These are phyloP conservation scores for Heliocidaris tuberculata DNA, from an alignment of 35 echinoderm and acorn worm species.

Conservation along the genomic window DNA sequence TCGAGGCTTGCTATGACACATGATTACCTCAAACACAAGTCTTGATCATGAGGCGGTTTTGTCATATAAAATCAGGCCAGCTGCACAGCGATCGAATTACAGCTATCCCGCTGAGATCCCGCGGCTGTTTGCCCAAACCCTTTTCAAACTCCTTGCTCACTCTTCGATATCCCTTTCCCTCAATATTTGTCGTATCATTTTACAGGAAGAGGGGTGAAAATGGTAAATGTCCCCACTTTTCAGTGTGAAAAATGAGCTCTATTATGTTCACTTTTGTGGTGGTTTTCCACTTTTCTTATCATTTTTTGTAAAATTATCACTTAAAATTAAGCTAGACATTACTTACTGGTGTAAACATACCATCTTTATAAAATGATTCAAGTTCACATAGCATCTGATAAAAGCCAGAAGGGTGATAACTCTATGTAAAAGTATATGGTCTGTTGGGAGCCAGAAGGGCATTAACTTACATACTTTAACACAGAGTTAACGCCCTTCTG, in stretches of 20 bases:
- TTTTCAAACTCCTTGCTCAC: neutral
- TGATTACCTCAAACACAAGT: neutral
- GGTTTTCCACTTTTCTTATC: neutral
- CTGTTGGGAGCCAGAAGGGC: no score
- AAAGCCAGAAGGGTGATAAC: no score
- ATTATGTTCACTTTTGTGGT: neutral
- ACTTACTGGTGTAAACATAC: neutral
- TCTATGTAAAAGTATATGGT: no score
- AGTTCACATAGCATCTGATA: no score
- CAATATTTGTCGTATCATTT: constrained; percentile 12
- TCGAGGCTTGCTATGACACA: no score
- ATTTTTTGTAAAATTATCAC: neutral
- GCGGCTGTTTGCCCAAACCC: neutral
- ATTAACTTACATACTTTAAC: no score
- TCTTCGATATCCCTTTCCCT: neutral
- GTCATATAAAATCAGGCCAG: constrained; percentile 10
- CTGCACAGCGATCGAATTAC: neutral
- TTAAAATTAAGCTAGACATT: neutral
- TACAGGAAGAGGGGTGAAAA: neutral
- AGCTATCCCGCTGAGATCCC: neutral
- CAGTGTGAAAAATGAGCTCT: neutral
- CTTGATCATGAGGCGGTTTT: neutral
- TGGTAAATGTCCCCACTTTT: neutral
- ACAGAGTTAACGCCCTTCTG: no score
- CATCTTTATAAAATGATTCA: neutral